Base-by-base conservation (phyloP, 2,113 vertebrate genomes). In the Archocentrus centrarchus region DNA sequence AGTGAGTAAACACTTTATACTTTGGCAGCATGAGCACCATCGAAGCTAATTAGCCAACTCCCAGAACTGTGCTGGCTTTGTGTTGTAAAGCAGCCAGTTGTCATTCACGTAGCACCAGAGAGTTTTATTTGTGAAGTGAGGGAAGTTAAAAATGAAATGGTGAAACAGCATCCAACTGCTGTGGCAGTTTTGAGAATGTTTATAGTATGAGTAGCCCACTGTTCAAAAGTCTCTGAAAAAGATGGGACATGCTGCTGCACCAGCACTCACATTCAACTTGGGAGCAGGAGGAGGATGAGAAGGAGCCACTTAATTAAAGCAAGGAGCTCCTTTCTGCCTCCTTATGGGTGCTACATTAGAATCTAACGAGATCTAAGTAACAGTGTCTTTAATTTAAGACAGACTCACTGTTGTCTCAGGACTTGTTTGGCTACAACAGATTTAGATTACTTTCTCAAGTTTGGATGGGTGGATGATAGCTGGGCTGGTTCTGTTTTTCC, bases 221-320 rank as follows among this genome's bases (percentile, higher is more conserved):
- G 32, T 80, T 59, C 37, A 37, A 41, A 61, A 66, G n/a, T 66
- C 64, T 59, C 9, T 81, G 75, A 27, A 81, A 70, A 84, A 77
- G 41, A 63, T 57, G 41, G 22, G 50, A 9, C 39, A 9, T 22
- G 53, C 27, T 59, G 70, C 24, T 17, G 11, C 50, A 81, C 24
- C 63, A 59, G 64, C 18, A 27, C 68, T 86, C 35, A 77, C 75
- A 84, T n/a, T 61, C 27, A 59, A 13, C 18, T 64, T 10, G 15
- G 76, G 9, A 80, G 39, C 3, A 64, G 61, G 35, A 59, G 73
- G 50, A 75, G 55, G 24, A 66, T 78, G 68, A 77, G 78, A 70
- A 88, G 70, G 88, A 88, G 80, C 2, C 22, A 35, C 81, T 90
- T 91, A 60, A 93, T 89, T 92, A 92, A 91, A 88, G 50, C 87